These are phyloP conservation scores for Latrodectus geometricus DNA, from an alignment of 1,140 invertebrate genomes.

Conservation along the genomic window DNA sequence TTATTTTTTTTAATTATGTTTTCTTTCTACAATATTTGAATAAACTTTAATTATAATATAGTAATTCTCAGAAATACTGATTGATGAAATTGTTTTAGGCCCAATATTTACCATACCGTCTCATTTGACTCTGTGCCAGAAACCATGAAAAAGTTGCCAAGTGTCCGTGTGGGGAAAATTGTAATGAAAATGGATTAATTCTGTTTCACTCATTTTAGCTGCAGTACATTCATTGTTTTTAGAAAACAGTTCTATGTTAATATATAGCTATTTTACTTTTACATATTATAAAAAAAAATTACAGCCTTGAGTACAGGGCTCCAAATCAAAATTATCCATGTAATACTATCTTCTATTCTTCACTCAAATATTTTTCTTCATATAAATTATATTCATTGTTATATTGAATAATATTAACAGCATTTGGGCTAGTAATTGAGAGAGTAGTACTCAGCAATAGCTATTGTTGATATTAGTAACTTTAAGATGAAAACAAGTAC, in stretches of 20 bases:
- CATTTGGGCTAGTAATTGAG: too few species aligned
- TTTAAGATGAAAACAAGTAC: too few species aligned
- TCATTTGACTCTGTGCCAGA: conserved; percentile 67
- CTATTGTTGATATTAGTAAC: too few species aligned
- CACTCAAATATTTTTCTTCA: background rate
- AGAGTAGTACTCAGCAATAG: too few species aligned
- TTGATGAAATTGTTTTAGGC: conserved; percentile 64
- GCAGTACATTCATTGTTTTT: background rate
- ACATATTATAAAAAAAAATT: background rate
- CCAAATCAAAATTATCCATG: background rate
- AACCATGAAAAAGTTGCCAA: conserved; percentile 66
- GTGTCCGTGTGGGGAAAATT: conserved; percentile 68
- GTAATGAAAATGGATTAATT: conserved; percentile 66
- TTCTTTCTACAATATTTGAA: too few species aligned
- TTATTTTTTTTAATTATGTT: too few species aligned
- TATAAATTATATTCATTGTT: too few species aligned
- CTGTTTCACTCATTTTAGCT: background rate
- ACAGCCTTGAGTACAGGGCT: background rate
- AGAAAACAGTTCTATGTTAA: background rate
- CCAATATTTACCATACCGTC: conserved; percentile 68
- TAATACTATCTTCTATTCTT: background rate
- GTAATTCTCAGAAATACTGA: background rate
- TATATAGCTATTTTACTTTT: background rate
- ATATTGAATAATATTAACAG: too few species aligned
- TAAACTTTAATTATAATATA: too few species aligned